Evolutionary conservation across 2,113 vertebrate genomes (phyloP).

Genomic region (Terrapene triunguis): DNA sequence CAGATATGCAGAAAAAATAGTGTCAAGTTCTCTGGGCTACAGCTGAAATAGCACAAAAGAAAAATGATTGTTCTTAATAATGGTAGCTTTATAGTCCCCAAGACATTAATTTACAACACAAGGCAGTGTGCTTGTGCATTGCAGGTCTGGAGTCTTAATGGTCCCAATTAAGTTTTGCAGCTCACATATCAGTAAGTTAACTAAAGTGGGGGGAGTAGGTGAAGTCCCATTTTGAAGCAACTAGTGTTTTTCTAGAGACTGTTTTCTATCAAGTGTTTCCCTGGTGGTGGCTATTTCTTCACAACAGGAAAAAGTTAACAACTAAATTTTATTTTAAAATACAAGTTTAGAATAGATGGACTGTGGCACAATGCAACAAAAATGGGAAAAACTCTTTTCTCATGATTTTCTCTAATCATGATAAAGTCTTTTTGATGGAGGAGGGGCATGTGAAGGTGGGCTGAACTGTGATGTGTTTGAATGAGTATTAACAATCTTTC

Average conservation of each 20-base stretch:
- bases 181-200: slow-evolving; percentile 61
- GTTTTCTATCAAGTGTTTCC: not conserved
- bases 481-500: not conserved
- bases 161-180: slow-evolving; percentile 61
- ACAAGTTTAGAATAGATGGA: slow-evolving; percentile 1
- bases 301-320: not conserved
- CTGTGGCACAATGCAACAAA: not conserved
- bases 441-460: not conserved
- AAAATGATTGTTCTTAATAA: slow-evolving; percentile 44
- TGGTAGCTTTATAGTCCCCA: slow-evolving; percentile 64
- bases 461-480: not conserved
- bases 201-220: slow-evolving; percentile 38
- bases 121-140: slow-evolving; percentile 54
- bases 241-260: not conserved
- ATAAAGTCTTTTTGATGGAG: not conserved
- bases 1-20: not conserved
- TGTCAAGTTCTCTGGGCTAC: slow-evolving; percentile 1
- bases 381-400: not conserved
- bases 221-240: slow-evolving; percentile 27
- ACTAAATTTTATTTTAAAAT: slow-evolving; percentile 1
- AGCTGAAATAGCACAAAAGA: not conserved
- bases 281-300: slow-evolving; percentile 4
- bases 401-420: not conserved
- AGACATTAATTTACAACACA: slow-evolving; percentile 50
- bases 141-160: slow-evolving; percentile 55